phyloP scores from a whole-genome alignment of 2,797 vertebrate genomes.

The Centropyge bicolor region DNA sequence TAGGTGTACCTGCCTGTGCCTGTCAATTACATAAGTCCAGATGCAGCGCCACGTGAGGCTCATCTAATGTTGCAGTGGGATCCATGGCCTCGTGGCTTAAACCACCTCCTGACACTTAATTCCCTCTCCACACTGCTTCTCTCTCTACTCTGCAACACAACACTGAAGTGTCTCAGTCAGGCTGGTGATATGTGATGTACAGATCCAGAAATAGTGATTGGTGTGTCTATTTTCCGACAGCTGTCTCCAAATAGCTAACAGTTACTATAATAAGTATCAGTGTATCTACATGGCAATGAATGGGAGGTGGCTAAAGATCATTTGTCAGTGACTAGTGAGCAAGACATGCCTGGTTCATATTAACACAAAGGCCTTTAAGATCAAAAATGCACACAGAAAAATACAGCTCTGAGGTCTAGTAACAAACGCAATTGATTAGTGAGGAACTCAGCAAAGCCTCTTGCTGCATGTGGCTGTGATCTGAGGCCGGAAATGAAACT shows the following conservation, averaged over 20 bases:
- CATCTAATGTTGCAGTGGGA: conserved; percentile 13
- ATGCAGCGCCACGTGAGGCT: conserved; percentile 21
- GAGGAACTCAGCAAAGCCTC: conserved; percentile 23
- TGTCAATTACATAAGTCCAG: conserved; percentile 20
- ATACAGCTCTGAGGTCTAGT: conserved; percentile 4
- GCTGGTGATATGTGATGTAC: conserved; percentile 56
- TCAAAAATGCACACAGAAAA: neutral
- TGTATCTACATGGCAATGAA: conserved; percentile 49
- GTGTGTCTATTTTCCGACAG: conserved; percentile 72
- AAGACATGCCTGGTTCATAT: conserved; percentile 2
- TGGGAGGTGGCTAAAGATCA: conserved; percentile 33
- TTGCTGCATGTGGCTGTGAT: neutral
- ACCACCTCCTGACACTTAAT: conserved; percentile 31
- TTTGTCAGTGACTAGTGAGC: conserved; percentile 16
- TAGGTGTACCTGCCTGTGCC: neutral
- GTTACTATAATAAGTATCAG: conserved; percentile 65
- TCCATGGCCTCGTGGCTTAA: neutral
- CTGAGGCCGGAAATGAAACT: neutral
- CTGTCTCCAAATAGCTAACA: conserved; percentile 62
- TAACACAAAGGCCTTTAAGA: conserved; percentile 2
- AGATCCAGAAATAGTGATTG: conserved; percentile 52
- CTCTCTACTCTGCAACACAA: conserved; percentile 40
- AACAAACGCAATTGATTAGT: conserved; percentile 20
- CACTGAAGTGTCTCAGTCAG: conserved; percentile 38
- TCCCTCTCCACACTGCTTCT: conserved; percentile 16